phyloP scores from a whole-genome alignment of 2,113 vertebrate species.

The Chitala chitala region DNA sequence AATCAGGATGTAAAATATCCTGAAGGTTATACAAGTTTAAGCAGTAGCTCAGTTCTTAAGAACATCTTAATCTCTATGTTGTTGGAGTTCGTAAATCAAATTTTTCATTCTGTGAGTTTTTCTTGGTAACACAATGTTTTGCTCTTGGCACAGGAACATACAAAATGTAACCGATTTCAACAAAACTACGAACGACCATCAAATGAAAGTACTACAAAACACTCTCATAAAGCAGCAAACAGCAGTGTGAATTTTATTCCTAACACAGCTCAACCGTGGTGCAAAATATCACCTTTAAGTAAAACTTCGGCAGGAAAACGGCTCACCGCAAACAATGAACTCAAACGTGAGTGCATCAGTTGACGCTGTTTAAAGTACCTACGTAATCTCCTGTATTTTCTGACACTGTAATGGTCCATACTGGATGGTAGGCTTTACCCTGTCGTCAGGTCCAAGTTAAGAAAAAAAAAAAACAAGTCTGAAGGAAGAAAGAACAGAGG shows the following conservation, averaged over 20 bases:
- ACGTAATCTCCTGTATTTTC: conserved; percentile 32
- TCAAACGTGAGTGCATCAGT: conserved; percentile 33
- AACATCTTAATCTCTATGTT: conserved; percentile 26
- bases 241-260: conserved; percentile 27
- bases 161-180: conserved; percentile 21
- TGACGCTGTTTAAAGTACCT: conserved; percentile 34
- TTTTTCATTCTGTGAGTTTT: background rate
- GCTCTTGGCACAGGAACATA: conserved; percentile 32
- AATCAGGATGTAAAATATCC: conserved; percentile 47
- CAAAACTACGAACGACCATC: conserved; percentile 24
- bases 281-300: conserved; percentile 34
- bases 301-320: conserved; percentile 28
- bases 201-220: conserved; percentile 20
- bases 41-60: conserved; percentile 28
- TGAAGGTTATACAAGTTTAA: conserved; percentile 34
- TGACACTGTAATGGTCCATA: conserved; percentile 26
- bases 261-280: conserved; percentile 20
- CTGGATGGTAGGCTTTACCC: conserved; percentile 56
- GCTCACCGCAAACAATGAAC: conserved; percentile 42
- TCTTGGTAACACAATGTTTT: conserved; percentile 29
- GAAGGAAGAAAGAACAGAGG: conserved; percentile 24
- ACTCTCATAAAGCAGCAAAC: conserved; percentile 27
- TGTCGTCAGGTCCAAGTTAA: conserved; percentile 58
- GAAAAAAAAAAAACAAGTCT: conserved; percentile 32
- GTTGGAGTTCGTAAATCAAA: conserved; percentile 29